Conservation (phyloP, 2,888 invertebrate genomes). For the Agriopis leucophaearia region DNA sequence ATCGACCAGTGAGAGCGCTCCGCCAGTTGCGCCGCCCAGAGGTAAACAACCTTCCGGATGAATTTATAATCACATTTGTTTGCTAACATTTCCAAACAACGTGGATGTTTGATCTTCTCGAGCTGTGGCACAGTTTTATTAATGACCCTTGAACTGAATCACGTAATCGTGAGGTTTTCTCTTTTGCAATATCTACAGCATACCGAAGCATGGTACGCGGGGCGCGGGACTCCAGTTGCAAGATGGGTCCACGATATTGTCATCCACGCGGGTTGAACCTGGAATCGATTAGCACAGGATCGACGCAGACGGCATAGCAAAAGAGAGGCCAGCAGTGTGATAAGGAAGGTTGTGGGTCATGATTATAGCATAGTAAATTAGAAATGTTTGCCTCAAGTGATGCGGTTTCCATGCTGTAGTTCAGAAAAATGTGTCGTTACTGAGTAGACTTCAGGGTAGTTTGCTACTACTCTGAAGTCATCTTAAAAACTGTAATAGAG, state of each 20-base stretch:
- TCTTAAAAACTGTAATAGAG: too few relatives aligned
- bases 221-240: background rate
- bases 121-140: conserved; percentile 47
- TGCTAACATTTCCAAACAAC: conserved; percentile 42
- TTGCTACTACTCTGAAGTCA: too few relatives aligned
- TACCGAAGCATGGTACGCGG: background rate
- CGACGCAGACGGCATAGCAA: too few relatives aligned
- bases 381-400: too few relatives aligned
- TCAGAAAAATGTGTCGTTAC: too few relatives aligned
- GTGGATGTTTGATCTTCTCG: conserved; percentile 40
- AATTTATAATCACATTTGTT: conserved; percentile 51
- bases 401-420: too few relatives aligned
- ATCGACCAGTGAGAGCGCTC: conserved; percentile 51
- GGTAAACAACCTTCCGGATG: conserved; percentile 55
- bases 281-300: background rate
- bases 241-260: too few relatives aligned
- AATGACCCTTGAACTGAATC: conserved; percentile 32
- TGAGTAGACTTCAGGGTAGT: too few relatives aligned
- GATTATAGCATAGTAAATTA: too few relatives aligned
- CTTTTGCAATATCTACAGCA: background rate
- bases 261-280: too few relatives aligned
- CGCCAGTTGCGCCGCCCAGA: conserved; percentile 51
- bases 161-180: conserved; percentile 19
- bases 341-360: too few relatives aligned
- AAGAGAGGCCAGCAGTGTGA: too few relatives aligned